phyloP scores from a whole-genome alignment of 1,140 invertebrate genomes.

The Apolygus lucorum region DNA sequence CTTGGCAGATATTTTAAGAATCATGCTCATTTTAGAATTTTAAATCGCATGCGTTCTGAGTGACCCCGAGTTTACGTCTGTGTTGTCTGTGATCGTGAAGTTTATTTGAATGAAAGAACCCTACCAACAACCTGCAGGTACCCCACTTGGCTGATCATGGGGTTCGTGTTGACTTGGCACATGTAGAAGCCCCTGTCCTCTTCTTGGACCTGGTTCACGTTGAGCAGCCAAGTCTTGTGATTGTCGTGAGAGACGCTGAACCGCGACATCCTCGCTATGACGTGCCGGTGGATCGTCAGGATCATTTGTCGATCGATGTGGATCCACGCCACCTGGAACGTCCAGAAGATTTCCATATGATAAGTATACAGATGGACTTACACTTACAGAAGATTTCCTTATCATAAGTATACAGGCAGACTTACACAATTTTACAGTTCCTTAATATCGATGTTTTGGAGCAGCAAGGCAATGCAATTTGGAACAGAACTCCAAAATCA shows the following conservation, averaged over 20 bases:
- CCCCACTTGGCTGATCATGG: slow-evolving; percentile 89
- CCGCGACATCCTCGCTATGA: slow-evolving; percentile 73
- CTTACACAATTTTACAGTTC: too few species aligned
- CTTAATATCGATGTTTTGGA: too few species aligned
- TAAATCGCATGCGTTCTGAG: too few species aligned
- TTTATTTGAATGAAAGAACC: too few species aligned
- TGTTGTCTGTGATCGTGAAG: too few species aligned
- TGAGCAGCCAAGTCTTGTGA: slow-evolving; percentile 81
- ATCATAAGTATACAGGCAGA: too few species aligned
- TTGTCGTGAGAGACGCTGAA: slow-evolving; percentile 83
- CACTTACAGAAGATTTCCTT: too few species aligned
- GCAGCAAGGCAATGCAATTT: too few species aligned
- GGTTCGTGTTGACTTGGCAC: slow-evolving; percentile 89
- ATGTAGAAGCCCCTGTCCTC: slow-evolving; percentile 85
- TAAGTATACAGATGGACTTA: too few species aligned
- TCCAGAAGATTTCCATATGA: background rate
- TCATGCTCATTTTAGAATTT: too few species aligned
- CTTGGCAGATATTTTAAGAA: too few species aligned
- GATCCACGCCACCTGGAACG: slow-evolving; percentile 79
- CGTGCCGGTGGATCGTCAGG: slow-evolving; percentile 81
- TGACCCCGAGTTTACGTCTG: too few species aligned
- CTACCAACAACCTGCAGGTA: slow-evolving; percentile 88
- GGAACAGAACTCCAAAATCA: background rate
- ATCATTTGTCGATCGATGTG: slow-evolving; percentile 89
- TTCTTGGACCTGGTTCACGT: slow-evolving; percentile 76